Evolutionary conservation across 1,140 invertebrate genomes (phyloP), one percentile per base, ranked within the genome.

Genomic region (Drosophila mauritiana): DNA sequence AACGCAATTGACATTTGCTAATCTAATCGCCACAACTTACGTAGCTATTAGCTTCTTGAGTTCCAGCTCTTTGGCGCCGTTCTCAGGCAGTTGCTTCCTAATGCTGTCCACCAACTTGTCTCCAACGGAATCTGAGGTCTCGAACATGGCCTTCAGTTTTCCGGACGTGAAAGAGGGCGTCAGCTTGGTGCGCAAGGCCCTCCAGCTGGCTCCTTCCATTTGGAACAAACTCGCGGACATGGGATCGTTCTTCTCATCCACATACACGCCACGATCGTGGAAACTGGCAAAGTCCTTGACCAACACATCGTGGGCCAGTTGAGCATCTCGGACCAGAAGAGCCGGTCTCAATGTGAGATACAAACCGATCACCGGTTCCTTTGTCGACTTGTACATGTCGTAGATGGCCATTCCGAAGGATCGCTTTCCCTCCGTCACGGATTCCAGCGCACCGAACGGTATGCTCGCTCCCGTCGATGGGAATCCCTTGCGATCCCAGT

Each of bases 131-230:
- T 92, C 78, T 0, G 94, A 65, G 0, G 93, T 89, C 6, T 78
- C 55, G 34, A 94, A 94, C 93, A 95, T 94, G 0, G 75, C 80
- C 74, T 94, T 95, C 3, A 95, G 77, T 79, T 94, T 95, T 7
- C 92, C 93, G 0, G 94, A 92, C 0, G 94, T 94, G 70, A 95
- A 95, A 0, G 93, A 93, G 0, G 94, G 94, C 0, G 93, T 92
- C 0, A 95, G 59, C 72, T 94, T 93, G 0, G 81, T 72, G 17
- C 94, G 89, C 4, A 95, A 54, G 6, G 78, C 73, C 58, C 80
- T 93, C 95, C 94, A 95, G 0, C 64, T 91, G 65, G 90, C 78
- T 10, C 92, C 93, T 34, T 92, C 88, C 31, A 93, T 63, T 22
- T 90, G 74, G 42, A 94, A 94, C 0, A 94, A 57, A 69, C 93